phyloP scores from a whole-genome alignment of 2,113 vertebrate genomes.

The Panthera uncia region DNA sequence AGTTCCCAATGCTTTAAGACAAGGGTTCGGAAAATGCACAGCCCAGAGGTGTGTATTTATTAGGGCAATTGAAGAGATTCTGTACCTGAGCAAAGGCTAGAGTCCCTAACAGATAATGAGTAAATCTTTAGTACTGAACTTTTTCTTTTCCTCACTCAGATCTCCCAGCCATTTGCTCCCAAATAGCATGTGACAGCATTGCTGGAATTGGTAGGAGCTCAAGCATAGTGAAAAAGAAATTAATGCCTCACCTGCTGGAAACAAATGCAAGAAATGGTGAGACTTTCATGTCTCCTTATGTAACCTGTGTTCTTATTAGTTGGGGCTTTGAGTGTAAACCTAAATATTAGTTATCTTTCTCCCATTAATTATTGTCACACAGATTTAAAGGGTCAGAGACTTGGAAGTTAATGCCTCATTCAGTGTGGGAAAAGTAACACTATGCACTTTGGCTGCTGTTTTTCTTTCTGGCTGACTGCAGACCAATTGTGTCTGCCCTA shows the following conservation, averaged over 20 bases:
- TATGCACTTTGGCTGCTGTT: slow-evolving; percentile 77
- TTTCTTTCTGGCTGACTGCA: slow-evolving; percentile 84
- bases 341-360: slow-evolving; percentile 86
- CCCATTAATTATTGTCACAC: slow-evolving; percentile 88
- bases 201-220: slow-evolving; percentile 33
- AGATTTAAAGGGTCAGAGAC: slow-evolving; percentile 89
- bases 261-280: slow-evolving; percentile 77
- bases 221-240: slow-evolving; percentile 80
- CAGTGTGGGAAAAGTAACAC: slow-evolving; percentile 86
- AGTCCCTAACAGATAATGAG: not conserved
- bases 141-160: not conserved
- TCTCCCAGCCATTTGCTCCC: not conserved
- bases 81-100: not conserved
- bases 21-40: not conserved
- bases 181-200: slow-evolving; percentile 14
- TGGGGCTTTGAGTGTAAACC: slow-evolving; percentile 72
- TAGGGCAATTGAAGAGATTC: not conserved
- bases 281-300: slow-evolving; percentile 71
- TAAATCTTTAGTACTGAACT: not conserved
- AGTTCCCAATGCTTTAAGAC: not conserved
- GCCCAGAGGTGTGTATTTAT: not conserved
- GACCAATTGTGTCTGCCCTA: slow-evolving; percentile 65
- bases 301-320: slow-evolving; percentile 76
- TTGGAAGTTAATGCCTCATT: slow-evolving; percentile 85
- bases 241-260: slow-evolving; percentile 81